These are phyloP conservation scores for Drosophila greeni DNA, from an alignment of 2,888 invertebrate species.

Conservation along the genomic window DNA sequence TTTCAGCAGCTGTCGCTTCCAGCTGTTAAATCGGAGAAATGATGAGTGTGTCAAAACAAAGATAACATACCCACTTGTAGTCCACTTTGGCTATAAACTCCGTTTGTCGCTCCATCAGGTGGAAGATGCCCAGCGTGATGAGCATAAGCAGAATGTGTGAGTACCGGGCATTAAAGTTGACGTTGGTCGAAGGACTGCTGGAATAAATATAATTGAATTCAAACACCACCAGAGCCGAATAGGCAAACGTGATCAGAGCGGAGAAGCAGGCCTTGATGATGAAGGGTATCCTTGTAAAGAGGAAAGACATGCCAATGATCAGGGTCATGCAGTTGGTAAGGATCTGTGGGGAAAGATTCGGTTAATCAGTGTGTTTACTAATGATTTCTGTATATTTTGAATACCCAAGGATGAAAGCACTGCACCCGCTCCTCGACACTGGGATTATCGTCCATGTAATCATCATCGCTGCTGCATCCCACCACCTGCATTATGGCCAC, in stretches of 20 bases:
- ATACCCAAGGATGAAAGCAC: constrained; percentile 78
- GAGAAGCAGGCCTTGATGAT: constrained; percentile 88
- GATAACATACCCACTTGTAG: constrained; percentile 81
- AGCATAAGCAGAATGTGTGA: constrained; percentile 87
- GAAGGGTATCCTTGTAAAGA: constrained; percentile 91
- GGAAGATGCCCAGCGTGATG: constrained; percentile 87
- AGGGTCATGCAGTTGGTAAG: constrained; percentile 81
- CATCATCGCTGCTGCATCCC: constrained; percentile 49
- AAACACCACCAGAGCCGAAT: constrained; percentile 85
- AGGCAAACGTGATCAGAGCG: constrained; percentile 82
- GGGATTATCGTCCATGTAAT: constrained; percentile 13
- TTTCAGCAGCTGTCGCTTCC: constrained; percentile 85
- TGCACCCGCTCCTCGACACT: constrained; percentile 48
- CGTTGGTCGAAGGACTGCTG: constrained; percentile 85
- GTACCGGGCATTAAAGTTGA: constrained; percentile 83
- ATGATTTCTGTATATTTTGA: background rate
- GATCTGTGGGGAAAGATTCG: constrained; percentile 59
- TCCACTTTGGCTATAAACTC: constrained; percentile 94
- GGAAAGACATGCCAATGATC: constrained; percentile 84
- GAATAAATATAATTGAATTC: constrained; percentile 81
- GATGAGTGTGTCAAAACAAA: background rate
- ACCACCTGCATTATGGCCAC: constrained; percentile 75
- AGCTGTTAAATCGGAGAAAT: constrained; percentile 75
- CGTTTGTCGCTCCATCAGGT: constrained; percentile 92
- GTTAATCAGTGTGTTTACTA: background rate